phyloP scores from a whole-genome alignment of 2,888 invertebrate genomes.

The Archips crataeganus region DNA sequence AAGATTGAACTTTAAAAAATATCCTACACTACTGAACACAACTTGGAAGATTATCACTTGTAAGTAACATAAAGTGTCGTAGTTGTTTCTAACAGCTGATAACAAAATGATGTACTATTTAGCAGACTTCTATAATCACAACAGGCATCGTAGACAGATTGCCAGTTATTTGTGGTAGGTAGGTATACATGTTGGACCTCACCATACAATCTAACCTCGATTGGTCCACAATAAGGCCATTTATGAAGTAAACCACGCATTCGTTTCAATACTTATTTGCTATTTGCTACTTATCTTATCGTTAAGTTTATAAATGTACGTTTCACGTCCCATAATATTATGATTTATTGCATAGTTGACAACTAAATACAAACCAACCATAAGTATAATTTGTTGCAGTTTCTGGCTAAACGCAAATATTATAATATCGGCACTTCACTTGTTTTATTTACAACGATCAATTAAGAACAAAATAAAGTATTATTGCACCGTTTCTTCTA shows the following conservation, averaged over 20 bases:
- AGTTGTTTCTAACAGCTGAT: slow-evolving; percentile 42
- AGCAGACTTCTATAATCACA: slow-evolving; percentile 52
- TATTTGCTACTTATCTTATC: slow-evolving; percentile 35
- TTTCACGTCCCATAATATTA: slow-evolving; percentile 32
- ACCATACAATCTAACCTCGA: slow-evolving; percentile 60
- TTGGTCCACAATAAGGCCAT: slow-evolving; percentile 82
- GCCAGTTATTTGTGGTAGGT: slow-evolving; percentile 55
- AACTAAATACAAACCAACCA: slow-evolving; percentile 29
- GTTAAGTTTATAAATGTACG: slow-evolving; percentile 39
- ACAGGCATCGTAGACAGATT: slow-evolving; percentile 53
- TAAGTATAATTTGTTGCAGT: slow-evolving; percentile 51
- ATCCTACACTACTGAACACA: slow-evolving; percentile 62
- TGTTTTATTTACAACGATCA: slow-evolving; percentile 30
- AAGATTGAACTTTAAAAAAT: slow-evolving; percentile 44
- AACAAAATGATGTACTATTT: slow-evolving; percentile 42
- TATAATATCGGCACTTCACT: slow-evolving; percentile 45
- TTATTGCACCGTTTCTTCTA: slow-evolving; percentile 66
- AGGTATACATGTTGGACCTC: slow-evolving; percentile 51
- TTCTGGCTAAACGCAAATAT: slow-evolving; percentile 47
- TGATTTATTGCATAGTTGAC: slow-evolving; percentile 20
- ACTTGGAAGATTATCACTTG: slow-evolving; percentile 51
- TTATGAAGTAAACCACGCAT: slow-evolving; percentile 54
- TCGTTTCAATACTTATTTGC: slow-evolving; percentile 45
- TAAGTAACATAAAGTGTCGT: slow-evolving; percentile 24
- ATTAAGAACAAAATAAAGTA: slow-evolving; percentile 36